Evolutionary conservation across 2,888 invertebrate species (phyloP).

Genomic region (Drosophila merina): DNA sequence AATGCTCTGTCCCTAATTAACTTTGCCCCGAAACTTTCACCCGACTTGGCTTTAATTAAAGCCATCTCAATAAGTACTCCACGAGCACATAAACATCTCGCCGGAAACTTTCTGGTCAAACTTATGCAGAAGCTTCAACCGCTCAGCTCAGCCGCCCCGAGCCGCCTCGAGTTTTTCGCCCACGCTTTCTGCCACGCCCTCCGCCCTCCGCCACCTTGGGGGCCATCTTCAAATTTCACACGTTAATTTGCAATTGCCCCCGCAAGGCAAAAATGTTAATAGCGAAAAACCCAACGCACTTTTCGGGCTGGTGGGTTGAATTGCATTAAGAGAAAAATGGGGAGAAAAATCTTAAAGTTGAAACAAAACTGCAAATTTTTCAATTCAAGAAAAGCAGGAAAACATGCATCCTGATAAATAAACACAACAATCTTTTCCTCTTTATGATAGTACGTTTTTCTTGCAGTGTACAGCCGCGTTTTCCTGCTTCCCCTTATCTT

Average conservation of each 20-base stretch:
- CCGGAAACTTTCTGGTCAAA: conserved; percentile 46
- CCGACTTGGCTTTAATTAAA: conserved; percentile 60
- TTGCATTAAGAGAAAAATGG: not conserved
- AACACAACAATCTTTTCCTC: too few relatives aligned
- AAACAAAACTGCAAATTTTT: too few relatives aligned
- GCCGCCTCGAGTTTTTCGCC: conserved; percentile 13
- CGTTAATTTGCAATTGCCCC: conserved; percentile 64
- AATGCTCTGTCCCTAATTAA: conserved; percentile 41
- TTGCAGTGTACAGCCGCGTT: conserved; percentile 18
- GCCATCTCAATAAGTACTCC: conserved; percentile 56
- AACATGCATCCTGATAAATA: too few relatives aligned
- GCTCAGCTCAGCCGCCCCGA: conserved; percentile 15
- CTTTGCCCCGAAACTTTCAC: conserved; percentile 44
- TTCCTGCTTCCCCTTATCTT: not conserved
- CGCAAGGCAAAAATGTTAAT: conserved; percentile 62
- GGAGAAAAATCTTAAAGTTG: not conserved
- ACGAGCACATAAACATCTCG: conserved; percentile 38
- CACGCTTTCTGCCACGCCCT: too few relatives aligned
- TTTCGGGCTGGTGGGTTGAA: conserved; percentile 6
- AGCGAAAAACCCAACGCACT: conserved; percentile 52
- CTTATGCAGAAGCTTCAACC: conserved; percentile 40
- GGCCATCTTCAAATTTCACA: conserved; percentile 57
- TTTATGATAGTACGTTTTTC: too few relatives aligned
- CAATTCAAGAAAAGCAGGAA: not conserved
- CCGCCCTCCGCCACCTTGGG: not conserved